phyloP scores from a whole-genome alignment of 1,140 invertebrate genomes.

The Whitmania pigra region DNA sequence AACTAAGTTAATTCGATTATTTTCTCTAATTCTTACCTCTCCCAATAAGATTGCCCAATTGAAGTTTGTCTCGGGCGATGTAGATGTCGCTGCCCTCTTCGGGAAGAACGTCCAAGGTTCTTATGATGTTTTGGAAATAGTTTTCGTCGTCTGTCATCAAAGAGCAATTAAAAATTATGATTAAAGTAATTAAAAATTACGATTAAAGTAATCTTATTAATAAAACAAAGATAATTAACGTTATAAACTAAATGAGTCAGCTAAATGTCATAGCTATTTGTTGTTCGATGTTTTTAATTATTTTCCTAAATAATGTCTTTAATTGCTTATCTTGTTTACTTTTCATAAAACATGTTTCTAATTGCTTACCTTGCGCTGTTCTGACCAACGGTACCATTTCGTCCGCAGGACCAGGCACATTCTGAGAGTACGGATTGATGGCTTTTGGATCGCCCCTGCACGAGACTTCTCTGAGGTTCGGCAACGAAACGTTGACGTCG shows the following conservation, averaged over 20 bases:
- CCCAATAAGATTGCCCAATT: conserved; percentile 37
- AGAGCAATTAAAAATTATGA: not conserved
- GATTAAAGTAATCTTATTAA: no score
- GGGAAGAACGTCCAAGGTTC: conserved; percentile 21
- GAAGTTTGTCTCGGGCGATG: conserved; percentile 35
- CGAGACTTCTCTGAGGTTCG: conserved; percentile 1
- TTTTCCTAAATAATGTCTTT: no score
- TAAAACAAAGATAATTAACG: not conserved
- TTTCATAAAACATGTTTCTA: no score
- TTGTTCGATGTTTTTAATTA: no score
- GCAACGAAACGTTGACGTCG: not conserved
- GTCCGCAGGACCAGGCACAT: not conserved
- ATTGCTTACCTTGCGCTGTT: no score
- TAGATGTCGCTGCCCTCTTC: conserved; percentile 35
- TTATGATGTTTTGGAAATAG: not conserved
- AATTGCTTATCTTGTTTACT: not conserved
- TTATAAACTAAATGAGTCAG: not conserved
- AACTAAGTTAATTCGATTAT: not conserved
- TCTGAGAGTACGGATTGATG: not conserved
- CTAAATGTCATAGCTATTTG: not conserved
- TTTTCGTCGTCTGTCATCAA: conserved; percentile 3
- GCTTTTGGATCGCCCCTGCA: not conserved
- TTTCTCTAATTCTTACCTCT: conserved; percentile 26
- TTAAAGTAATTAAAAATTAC: no score
- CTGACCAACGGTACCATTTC: not conserved